These are phyloP conservation scores for Tetrao urogallus DNA, from an alignment of 2,113 vertebrate species.

Conservation along the genomic window DNA sequence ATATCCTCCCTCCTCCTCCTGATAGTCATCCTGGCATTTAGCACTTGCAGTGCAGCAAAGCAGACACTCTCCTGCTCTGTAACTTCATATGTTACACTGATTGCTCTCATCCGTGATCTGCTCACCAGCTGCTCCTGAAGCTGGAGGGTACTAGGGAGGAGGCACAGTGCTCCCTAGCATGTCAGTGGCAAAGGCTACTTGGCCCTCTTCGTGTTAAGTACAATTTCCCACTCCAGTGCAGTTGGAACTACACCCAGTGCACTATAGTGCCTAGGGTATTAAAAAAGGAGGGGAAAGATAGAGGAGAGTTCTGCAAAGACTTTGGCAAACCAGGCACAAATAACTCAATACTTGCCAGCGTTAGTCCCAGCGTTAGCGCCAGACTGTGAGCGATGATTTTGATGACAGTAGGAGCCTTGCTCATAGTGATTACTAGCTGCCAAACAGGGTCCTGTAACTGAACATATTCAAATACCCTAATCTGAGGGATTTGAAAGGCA, in stretches of 20 bases:
- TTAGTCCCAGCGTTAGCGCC: background rate
- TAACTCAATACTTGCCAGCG: background rate
- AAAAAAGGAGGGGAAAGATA: background rate
- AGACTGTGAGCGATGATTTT: background rate
- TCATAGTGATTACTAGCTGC: background rate
- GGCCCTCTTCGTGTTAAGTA: fast-evolving
- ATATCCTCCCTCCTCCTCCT: background rate
- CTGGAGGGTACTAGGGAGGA: background rate
- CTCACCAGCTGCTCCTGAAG: slow-evolving; percentile 46
- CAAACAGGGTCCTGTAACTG: background rate
- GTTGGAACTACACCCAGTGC: background rate
- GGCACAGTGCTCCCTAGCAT: fast-evolving
- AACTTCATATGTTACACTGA: background rate
- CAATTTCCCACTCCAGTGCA: background rate
- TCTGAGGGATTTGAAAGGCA: background rate
- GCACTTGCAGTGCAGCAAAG: background rate
- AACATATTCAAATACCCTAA: background rate
- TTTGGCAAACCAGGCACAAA: background rate
- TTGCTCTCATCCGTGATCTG: slow-evolving; percentile 27
- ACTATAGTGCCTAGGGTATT: fast-evolving
- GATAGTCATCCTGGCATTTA: background rate
- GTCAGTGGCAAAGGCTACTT: background rate
- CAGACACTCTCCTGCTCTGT: background rate
- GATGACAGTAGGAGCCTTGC: background rate
- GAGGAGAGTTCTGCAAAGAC: background rate